Percentiles rank a stretch among this genome's conserved stretches.
phyloP scores from a whole-genome alignment of 2,113 vertebrate genomes.

The Eulemur macaco region DNA sequence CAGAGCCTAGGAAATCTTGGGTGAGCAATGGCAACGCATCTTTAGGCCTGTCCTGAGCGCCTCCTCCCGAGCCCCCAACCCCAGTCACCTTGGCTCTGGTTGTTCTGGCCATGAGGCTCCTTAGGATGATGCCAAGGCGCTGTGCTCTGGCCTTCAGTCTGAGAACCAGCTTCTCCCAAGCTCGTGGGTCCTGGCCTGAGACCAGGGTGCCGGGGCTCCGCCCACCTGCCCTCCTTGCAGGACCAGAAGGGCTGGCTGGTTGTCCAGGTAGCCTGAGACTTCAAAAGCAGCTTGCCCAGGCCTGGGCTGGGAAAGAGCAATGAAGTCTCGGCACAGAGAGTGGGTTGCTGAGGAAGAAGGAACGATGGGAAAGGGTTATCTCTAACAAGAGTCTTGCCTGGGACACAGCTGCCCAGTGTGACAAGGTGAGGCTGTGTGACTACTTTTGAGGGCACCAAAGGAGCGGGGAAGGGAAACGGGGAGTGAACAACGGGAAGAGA shows the following conservation, averaged over 20 bases:
- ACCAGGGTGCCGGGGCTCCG: background rate
- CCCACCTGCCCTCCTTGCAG: background rate
- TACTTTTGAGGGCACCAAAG: background rate
- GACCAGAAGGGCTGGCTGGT: background rate
- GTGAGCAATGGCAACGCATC: background rate
- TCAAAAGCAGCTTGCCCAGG: background rate
- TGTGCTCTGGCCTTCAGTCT: background rate
- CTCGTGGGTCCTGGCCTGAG: background rate
- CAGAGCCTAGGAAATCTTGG: background rate
- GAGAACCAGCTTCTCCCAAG: conserved; percentile 2
- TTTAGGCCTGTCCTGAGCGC: background rate
- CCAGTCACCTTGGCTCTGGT: background rate
- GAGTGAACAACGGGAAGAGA: background rate
- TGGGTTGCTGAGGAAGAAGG: background rate
- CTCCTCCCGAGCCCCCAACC: background rate
- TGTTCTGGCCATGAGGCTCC: background rate
- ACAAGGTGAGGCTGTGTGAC: background rate
- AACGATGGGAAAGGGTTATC: background rate
- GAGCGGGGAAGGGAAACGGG: background rate
- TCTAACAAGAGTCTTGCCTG: no score
- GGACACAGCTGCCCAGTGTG: background rate
- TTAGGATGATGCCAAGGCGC: background rate
- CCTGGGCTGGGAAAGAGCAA: background rate
- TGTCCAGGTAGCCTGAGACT: background rate
- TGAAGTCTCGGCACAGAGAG: background rate